phyloP scores from a whole-genome alignment of 2,797 vertebrate genomes.

The Chelmon rostratus region DNA sequence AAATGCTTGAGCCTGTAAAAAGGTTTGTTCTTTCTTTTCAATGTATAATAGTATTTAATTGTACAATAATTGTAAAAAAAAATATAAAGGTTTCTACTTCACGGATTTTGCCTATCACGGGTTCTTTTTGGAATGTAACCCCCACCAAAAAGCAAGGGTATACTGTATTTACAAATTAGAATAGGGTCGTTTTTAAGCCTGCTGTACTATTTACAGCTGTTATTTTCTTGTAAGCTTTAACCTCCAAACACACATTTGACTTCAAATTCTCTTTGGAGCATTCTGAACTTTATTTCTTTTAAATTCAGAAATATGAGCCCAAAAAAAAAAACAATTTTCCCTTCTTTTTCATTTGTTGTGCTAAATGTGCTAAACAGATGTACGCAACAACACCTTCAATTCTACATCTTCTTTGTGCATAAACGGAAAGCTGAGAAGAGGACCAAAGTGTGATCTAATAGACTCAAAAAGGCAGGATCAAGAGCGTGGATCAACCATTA shows the following conservation, averaged over 20 bases:
- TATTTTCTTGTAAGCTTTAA: background rate
- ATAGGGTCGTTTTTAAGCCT: background rate
- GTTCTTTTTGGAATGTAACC: no score
- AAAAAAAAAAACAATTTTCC: background rate
- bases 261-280: background rate
- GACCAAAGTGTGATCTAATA: constrained; percentile 8
- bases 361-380: constrained; percentile 4
- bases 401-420: constrained; percentile 25
- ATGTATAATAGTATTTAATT: no score
- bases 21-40: no score
- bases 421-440: constrained; percentile 9
- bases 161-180: background rate
- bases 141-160: no score
- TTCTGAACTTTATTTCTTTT: background rate
- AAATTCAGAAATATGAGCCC: background rate
- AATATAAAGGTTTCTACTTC: no score
- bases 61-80: no score
- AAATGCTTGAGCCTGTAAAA: no score
- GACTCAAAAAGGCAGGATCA: constrained; percentile 1
- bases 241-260: background rate
- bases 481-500: background rate
- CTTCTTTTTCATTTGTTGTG: constrained; percentile 1
- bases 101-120: no score
- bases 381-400: constrained; percentile 3
- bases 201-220: background rate